Evolutionary conservation across 1,140 invertebrate species (phyloP), one percentile per base, ranked within the genome.

Genomic region (Hyphantria cunea): DNA sequence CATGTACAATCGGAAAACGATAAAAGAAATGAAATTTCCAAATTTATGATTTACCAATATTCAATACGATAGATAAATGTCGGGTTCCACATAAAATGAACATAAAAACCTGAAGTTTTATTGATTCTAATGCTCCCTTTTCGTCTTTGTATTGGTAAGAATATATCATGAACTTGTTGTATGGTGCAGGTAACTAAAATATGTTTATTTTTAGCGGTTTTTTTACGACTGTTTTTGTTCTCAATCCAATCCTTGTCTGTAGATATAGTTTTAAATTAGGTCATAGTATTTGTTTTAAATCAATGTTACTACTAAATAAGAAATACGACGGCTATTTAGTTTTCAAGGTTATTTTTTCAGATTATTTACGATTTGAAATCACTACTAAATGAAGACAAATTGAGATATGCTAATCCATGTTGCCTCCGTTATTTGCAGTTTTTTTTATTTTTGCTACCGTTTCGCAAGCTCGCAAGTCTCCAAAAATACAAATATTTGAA

Each of bases 21-120:
- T 58, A 58, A 58, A 58, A 58, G 25, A 58, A 58, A 58, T 58
- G 55, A 49, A 58, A 58, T 31, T 58, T 25, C 33, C 33, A 41
- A 58, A 49, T 48, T 58, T 58, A 58, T 33, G 55, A 25, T 25
- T 25, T 25, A 25, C 17, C 17, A 25, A 58, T 58, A 48, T 58
- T 58, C 55, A 48, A 48, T 58, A 58, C 10, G n/a, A 49, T 58
- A 48, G 49, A 55, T 55, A 55, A 55, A 44, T 32, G 13, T 41
- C 14, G 55, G 55, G 33, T 39, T 49, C 25, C 33, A 41, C 55
- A 42, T 58, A 58, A 58, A 58, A 58, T 17, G 45, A 37, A 48
- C 45, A 49, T 58, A 58, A 49, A 58, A 39, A 58, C 17, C 45
- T 49, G 45, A 39, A 58, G 6, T 58, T 58, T 49, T 58, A 58